phyloP scores from a whole-genome alignment of 2,113 vertebrate genomes.

The Blennius ocellaris region DNA sequence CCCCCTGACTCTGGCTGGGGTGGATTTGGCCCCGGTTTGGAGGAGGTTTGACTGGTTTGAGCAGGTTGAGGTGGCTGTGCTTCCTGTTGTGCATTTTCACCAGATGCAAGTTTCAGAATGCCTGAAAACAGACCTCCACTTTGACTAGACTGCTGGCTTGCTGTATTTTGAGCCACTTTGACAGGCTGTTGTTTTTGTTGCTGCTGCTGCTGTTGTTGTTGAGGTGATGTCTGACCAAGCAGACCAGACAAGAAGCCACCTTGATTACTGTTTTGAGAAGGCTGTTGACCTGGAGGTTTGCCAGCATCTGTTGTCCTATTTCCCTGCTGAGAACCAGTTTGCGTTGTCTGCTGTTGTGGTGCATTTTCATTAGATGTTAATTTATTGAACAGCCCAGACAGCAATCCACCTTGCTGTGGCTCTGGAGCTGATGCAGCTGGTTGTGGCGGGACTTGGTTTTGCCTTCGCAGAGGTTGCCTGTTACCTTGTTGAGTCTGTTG shows the following conservation, averaged over 20 bases:
- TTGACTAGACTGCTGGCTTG: slow-evolving; percentile 64
- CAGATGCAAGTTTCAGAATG: slow-evolving; percentile 84
- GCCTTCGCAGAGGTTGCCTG: slow-evolving; percentile 77
- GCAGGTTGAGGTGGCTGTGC: slow-evolving; percentile 38
- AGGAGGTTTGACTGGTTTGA: slow-evolving; percentile 31
- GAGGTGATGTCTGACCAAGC: slow-evolving; percentile 61
- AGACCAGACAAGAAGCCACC: slow-evolving; percentile 76
- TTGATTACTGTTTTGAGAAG: slow-evolving; percentile 64
- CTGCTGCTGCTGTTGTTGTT: not conserved
- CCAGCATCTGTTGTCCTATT: slow-evolving; percentile 45
- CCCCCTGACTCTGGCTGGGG: slow-evolving; percentile 70
- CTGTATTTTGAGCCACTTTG: slow-evolving; percentile 49
- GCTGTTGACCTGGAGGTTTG: slow-evolving; percentile 51
- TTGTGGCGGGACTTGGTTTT: slow-evolving; percentile 75
- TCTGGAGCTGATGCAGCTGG: slow-evolving; percentile 62
- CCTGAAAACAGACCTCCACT: slow-evolving; percentile 77
- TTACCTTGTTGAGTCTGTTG: slow-evolving; percentile 71
- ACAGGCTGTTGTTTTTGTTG: slow-evolving; percentile 38
- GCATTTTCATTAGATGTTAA: slow-evolving; percentile 81
- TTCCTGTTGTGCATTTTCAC: slow-evolving; percentile 75
- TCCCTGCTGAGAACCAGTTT: slow-evolving; percentile 46
- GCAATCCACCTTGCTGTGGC: slow-evolving; percentile 72
- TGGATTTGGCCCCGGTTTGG: slow-evolving; percentile 47
- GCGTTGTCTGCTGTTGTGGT: slow-evolving; percentile 51
- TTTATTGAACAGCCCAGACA: slow-evolving; percentile 84